Conservation (phyloP, 2,888 invertebrate genomes). For the Aelia acuminata region DNA sequence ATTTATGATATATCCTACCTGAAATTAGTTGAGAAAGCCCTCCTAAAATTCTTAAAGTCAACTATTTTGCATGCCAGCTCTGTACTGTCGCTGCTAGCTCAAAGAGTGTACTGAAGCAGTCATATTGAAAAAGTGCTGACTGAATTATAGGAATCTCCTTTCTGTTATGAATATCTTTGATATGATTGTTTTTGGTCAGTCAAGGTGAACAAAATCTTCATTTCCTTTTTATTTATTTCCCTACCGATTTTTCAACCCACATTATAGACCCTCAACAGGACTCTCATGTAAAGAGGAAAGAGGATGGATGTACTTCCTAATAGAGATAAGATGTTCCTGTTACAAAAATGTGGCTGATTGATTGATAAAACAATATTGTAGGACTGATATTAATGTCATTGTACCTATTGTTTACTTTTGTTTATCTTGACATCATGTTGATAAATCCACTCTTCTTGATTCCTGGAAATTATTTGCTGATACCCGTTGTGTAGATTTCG, state of each 20-base stretch:
- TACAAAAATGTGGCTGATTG: neutral
- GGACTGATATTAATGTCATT: neutral
- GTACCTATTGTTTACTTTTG: conserved; percentile 5
- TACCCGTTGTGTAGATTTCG: neutral
- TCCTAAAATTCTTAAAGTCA: no score
- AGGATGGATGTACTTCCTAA: neutral
- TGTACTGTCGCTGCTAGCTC: no score
- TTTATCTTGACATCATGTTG: neutral
- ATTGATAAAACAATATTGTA: neutral
- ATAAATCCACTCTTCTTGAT: neutral
- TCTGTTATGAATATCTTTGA: neutral
- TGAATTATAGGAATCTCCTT: no score
- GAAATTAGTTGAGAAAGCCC: no score
- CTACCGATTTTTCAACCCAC: neutral
- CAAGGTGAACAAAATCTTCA: neutral
- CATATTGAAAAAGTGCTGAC: no score
- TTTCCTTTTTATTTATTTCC: neutral
- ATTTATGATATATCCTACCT: no score
- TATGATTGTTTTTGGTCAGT: neutral
- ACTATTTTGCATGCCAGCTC: no score
- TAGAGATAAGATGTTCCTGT: neutral
- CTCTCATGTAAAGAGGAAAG: neutral
- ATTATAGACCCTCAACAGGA: neutral
- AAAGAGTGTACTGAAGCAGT: no score
- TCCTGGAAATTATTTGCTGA: neutral